phyloP scores from a whole-genome alignment of 2,888 invertebrate genomes.

The Lathronympha strigana region DNA sequence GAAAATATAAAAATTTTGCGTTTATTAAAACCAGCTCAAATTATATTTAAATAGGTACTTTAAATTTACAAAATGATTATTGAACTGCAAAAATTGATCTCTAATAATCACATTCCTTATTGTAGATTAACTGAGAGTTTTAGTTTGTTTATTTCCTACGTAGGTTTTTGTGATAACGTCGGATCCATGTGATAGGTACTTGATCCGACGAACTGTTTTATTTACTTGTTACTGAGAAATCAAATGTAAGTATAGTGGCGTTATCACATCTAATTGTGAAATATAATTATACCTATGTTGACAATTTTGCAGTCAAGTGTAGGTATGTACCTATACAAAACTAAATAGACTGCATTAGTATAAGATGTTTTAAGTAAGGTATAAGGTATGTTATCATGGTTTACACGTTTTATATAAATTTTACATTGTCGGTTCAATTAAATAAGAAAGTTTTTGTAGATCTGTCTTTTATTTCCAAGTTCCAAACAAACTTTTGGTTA shows the following conservation, averaged over 20 bases:
- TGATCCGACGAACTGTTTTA: background rate
- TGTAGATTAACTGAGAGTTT: background rate
- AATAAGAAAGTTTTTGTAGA: background rate
- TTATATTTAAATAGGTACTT: background rate
- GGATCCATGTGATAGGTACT: no score
- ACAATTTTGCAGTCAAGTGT: background rate
- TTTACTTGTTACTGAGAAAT: background rate
- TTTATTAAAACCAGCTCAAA: background rate
- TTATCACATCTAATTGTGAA: no score
- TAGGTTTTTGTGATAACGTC: constrained; percentile 9
- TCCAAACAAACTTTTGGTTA: no score
- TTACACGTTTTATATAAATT: constrained; percentile 9
- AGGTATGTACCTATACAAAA: background rate
- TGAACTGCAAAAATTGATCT: constrained; percentile 8
- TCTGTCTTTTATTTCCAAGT: background rate
- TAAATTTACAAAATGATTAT: background rate
- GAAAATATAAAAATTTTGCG: no score
- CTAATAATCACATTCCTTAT: constrained; percentile 3
- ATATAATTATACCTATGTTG: background rate
- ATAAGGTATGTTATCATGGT: constrained; percentile 8
- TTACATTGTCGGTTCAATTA: constrained; percentile 15
- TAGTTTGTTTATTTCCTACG: background rate
- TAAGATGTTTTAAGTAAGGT: constrained; percentile 1
- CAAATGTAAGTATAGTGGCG: background rate
- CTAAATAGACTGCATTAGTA: background rate